phyloP scores from a whole-genome alignment of 2,797 vertebrate species.

The Kryptolebias ocellatus region DNA sequence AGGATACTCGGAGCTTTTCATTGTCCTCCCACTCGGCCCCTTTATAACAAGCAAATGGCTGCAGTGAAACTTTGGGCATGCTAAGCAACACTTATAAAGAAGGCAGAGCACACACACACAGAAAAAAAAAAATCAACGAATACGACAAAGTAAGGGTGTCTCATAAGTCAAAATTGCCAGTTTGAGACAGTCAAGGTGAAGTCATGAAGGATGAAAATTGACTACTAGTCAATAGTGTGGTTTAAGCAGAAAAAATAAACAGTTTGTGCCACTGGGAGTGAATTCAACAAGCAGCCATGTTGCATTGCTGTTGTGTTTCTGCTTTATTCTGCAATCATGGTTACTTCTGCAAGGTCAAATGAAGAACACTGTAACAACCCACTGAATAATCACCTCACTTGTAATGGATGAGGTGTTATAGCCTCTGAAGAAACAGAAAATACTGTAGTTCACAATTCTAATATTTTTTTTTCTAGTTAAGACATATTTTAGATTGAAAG shows the following conservation, averaged over 20 bases:
- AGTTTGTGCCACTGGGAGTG: conserved; percentile 2
- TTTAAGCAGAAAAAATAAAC: conserved; percentile 8
- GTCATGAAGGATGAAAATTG: conserved; percentile 23
- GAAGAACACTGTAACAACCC: conserved; percentile 65
- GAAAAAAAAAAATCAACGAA: conserved; percentile 24
- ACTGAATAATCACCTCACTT: conserved; percentile 73
- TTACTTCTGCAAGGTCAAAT: conserved; percentile 67
- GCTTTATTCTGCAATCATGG: conserved; percentile 73
- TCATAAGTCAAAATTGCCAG: conserved; percentile 20
- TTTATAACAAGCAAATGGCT: conserved; percentile 63
- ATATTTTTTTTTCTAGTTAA: conserved; percentile 39
- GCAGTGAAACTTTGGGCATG: conserved; percentile 40
- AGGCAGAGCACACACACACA: conserved; percentile 21
- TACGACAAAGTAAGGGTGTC: conserved; percentile 18
- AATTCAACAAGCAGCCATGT: conserved; percentile 40
- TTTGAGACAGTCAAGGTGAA: conserved; percentile 17
- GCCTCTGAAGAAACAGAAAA: conserved; percentile 53
- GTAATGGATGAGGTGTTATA: conserved; percentile 55
- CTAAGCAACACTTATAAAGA: conserved; percentile 53
- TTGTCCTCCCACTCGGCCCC: conserved; percentile 62
- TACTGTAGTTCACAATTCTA: conserved; percentile 52
- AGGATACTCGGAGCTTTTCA: conserved; percentile 68
- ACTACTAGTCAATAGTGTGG: conserved; percentile 10
- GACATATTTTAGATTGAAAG: conserved; percentile 50
- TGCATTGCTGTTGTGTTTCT: conserved; percentile 51